These are phyloP conservation scores for Gryon sp. DNA, from an alignment of 1,140 invertebrate species.

Conservation along the genomic window DNA sequence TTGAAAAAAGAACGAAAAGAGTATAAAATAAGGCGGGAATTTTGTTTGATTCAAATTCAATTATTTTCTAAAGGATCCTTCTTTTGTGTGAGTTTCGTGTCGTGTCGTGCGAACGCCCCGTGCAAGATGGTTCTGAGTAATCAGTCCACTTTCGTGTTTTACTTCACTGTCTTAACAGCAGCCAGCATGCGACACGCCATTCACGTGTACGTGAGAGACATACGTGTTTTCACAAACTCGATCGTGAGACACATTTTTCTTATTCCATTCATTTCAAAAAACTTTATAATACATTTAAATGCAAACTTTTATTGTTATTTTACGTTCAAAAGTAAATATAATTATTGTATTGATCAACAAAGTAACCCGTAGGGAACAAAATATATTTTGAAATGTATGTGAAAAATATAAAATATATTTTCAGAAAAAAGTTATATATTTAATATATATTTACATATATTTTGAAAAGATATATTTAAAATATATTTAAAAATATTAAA, in stretches of 20 bases:
- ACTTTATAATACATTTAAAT: not conserved
- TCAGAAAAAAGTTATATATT: too few relatives aligned
- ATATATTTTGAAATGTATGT: too few relatives aligned
- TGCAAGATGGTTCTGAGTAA: conserved; percentile 62
- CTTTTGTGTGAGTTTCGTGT: conserved; percentile 54
- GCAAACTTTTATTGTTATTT: too few relatives aligned
- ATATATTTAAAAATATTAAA: too few relatives aligned
- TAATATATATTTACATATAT: too few relatives aligned
- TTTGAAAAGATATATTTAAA: too few relatives aligned
- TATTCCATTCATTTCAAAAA: not conserved
- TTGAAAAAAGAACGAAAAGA: conserved; percentile 28
- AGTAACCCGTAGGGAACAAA: too few relatives aligned
- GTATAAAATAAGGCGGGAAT: conserved; percentile 17
- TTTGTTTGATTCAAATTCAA: conserved; percentile 43
- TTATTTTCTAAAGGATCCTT: conserved; percentile 45
- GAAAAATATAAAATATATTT: too few relatives aligned
- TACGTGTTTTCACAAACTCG: conserved; percentile 45
- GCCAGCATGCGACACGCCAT: conserved; percentile 63
- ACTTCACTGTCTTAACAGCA: conserved; percentile 55
- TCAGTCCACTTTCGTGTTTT: conserved; percentile 54
- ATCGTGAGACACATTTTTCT: conserved; percentile 44
- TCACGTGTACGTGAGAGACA: conserved; percentile 55
- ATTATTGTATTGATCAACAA: too few relatives aligned
- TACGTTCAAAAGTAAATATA: too few relatives aligned
- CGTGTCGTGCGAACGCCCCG: conserved; percentile 64